phyloP scores from a whole-genome alignment of 2,113 vertebrate species.

The Piprites chloris region DNA sequence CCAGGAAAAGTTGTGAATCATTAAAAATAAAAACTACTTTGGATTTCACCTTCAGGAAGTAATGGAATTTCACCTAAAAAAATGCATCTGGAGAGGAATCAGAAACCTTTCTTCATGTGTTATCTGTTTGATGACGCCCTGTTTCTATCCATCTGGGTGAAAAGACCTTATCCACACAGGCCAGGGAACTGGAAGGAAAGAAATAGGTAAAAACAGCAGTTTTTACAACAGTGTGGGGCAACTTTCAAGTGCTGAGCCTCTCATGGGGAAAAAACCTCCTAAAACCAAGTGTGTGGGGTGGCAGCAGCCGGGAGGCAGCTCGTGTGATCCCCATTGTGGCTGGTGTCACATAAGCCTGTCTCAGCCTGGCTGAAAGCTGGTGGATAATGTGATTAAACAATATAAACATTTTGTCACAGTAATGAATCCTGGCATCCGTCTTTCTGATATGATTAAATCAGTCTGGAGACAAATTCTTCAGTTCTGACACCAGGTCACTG shows the following conservation, averaged over 20 bases:
- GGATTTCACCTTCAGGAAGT: neutral
- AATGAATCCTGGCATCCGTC: conserved; percentile 42
- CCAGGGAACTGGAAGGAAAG: neutral
- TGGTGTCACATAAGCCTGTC: neutral
- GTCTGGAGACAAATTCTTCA: conserved; percentile 16
- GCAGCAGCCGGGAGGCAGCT: neutral
- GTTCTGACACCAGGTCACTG: conserved; percentile 10
- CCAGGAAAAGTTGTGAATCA: neutral
- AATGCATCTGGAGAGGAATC: neutral
- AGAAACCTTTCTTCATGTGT: neutral
- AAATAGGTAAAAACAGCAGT: neutral
- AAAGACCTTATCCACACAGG: accelerated
- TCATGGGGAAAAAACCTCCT: neutral
- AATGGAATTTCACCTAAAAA: neutral
- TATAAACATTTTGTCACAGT: conserved; percentile 44
- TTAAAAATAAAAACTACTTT: neutral
- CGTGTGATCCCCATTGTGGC: neutral
- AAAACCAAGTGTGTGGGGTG: neutral
- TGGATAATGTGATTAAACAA: conserved; percentile 37
- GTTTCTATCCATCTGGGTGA: neutral
- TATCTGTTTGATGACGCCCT: neutral
- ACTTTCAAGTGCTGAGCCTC: neutral
- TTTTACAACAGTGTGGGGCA: too few species aligned
- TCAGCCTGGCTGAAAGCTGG: neutral
- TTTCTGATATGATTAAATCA: conserved; percentile 55